These are phyloP conservation scores for Botia kubotai DNA, from an alignment of 2,797 vertebrate genomes.

Conservation along the genomic window DNA sequence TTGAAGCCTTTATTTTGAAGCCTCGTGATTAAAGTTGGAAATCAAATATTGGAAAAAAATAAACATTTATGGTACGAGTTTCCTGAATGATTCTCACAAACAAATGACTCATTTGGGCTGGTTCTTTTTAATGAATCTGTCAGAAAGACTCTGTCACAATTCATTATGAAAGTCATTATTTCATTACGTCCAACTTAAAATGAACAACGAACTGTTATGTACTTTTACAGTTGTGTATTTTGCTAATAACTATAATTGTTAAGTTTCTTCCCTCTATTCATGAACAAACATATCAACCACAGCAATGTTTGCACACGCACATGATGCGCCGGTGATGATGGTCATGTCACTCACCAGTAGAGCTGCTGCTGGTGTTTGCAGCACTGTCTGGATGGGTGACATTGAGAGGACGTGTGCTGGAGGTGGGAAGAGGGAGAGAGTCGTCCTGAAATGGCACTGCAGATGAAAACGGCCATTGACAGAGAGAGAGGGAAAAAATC, in stretches of 20 bases:
- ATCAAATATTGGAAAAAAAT: not conserved
- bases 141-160: too few relatives aligned
- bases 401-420: slow-evolving; percentile 59
- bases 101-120: not conserved
- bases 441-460: slow-evolving; percentile 72
- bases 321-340: not conserved
- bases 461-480: slow-evolving; percentile 28
- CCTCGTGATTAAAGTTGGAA: not conserved
- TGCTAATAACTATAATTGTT: not conserved
- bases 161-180: not conserved
- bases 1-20: not conserved
- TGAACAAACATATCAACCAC: not conserved
- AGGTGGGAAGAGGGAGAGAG: slow-evolving; percentile 43
- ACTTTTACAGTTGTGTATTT: not conserved
- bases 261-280: not conserved
- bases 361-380: slow-evolving; percentile 61
- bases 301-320: not conserved
- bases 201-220: not conserved
- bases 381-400: slow-evolving; percentile 61
- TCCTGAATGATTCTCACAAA: not conserved
- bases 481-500: not conserved
- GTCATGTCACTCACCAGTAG: slow-evolving; percentile 71
- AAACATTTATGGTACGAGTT: not conserved
- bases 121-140: not conserved
- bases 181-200: not conserved